These are phyloP conservation scores for Cyprinodon brontotheroides DNA, from an alignment of 2,113 vertebrate genomes.

Conservation along the genomic window DNA sequence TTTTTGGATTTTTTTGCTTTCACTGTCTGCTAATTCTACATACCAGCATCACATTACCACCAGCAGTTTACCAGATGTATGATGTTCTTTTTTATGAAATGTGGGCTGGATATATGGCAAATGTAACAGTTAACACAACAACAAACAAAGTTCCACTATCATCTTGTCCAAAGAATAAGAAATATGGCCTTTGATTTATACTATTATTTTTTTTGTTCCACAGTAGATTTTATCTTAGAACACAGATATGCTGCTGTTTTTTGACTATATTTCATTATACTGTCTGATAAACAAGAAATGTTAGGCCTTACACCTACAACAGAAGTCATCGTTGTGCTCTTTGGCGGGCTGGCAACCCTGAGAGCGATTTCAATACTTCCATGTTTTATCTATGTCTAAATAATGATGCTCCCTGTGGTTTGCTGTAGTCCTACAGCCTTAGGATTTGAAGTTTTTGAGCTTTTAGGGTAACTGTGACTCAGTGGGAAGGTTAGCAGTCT, in stretches of 20 bases:
- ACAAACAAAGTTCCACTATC: not conserved
- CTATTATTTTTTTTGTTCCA: not conserved
- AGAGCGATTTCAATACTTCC: not conserved
- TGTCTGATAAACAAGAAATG: not conserved
- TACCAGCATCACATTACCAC: not conserved
- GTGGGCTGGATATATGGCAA: not conserved
- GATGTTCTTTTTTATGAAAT: not conserved
- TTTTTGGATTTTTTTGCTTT: no score
- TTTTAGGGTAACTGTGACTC: no score
- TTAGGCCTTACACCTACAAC: not conserved
- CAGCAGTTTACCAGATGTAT: not conserved
- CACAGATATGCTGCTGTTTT: not conserved
- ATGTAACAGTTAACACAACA: not conserved
- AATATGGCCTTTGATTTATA: not conserved
- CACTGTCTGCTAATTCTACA: no score
- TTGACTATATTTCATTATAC: not conserved
- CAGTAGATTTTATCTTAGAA: no score
- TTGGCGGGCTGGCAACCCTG: not conserved
- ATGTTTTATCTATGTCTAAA: not conserved
- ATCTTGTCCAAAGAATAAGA: not conserved
- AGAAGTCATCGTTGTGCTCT: not conserved
- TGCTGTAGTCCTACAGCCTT: not conserved
- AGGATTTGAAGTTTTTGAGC: not conserved
- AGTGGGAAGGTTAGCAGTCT: no score
- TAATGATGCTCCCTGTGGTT: not conserved